Conservation (phyloP, 2,797 vertebrate genomes). For the Ctenosaura bakeri region DNA sequence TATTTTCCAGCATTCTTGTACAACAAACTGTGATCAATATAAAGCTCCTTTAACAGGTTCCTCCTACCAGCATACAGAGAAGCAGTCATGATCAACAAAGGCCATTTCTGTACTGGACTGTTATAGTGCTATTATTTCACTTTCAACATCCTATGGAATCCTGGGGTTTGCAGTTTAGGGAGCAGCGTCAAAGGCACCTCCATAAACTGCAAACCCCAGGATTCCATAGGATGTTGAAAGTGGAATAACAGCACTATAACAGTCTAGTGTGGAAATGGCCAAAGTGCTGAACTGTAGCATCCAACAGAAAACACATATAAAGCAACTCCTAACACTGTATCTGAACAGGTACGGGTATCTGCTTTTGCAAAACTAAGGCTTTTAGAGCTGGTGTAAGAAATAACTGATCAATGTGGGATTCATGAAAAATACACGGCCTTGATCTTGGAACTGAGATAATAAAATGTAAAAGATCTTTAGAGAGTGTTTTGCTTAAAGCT, state of each 20-base stretch:
- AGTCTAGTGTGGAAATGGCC: too few species aligned
- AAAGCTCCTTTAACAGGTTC: too few species aligned
- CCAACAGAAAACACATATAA: background rate
- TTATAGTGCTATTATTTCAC: too few species aligned
- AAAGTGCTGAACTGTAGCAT: background rate
- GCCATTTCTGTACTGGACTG: too few species aligned
- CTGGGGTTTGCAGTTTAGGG: too few species aligned
- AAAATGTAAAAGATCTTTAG: background rate
- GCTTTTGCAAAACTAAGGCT: background rate
- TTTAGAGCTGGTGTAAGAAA: background rate
- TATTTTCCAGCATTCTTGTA: background rate
- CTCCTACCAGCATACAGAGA: background rate
- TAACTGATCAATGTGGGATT: slow-evolving; percentile 1
- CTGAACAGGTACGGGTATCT: background rate
- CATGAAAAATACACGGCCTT: background rate
- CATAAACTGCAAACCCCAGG: too few species aligned
- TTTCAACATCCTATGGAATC: too few species aligned
- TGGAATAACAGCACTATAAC: too few species aligned
- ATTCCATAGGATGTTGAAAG: too few species aligned
- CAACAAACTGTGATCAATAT: background rate
- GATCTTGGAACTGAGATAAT: background rate
- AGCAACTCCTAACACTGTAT: background rate
- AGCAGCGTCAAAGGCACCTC: too few species aligned
- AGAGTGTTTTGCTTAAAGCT: too few species aligned
- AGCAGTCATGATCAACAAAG: background rate